phyloP scores from a whole-genome alignment of 2,888 invertebrate species.

The Gisinianus flammeolus region DNA sequence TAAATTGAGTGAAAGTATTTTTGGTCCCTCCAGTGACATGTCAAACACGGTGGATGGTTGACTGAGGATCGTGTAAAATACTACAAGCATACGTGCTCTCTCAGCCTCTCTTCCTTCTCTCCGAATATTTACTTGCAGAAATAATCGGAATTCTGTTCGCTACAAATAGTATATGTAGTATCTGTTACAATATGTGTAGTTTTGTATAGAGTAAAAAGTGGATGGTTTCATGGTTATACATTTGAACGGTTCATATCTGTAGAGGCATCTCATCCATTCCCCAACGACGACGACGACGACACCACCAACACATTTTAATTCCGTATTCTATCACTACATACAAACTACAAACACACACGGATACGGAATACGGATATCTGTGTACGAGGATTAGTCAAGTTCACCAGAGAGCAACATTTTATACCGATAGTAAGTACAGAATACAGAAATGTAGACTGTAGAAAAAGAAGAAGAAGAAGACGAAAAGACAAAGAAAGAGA shows the following conservation, averaged over 20 bases:
- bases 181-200: too few species aligned
- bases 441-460: too few species aligned
- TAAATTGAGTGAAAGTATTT: neutral
- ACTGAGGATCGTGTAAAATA: conserved; percentile 31
- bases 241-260: neutral
- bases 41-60: conserved; percentile 31
- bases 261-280: neutral
- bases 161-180: neutral
- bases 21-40: conserved; percentile 23
- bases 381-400: neutral
- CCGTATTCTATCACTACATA: neutral
- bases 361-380: neutral
- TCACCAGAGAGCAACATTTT: too few species aligned
- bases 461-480: too few species aligned
- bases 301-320: neutral
- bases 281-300: neutral
- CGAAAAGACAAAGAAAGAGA: neutral
- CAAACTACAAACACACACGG: neutral
- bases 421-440: too few species aligned
- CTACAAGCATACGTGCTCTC: conserved; percentile 42
- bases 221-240: too few species aligned
- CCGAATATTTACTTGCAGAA: neutral
- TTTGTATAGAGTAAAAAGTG: too few species aligned
- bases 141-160: neutral
- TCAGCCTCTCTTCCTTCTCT: conserved; percentile 26